Base-by-base conservation (phyloP, 2,797 vertebrate species). In the Podargus strigoides region DNA sequence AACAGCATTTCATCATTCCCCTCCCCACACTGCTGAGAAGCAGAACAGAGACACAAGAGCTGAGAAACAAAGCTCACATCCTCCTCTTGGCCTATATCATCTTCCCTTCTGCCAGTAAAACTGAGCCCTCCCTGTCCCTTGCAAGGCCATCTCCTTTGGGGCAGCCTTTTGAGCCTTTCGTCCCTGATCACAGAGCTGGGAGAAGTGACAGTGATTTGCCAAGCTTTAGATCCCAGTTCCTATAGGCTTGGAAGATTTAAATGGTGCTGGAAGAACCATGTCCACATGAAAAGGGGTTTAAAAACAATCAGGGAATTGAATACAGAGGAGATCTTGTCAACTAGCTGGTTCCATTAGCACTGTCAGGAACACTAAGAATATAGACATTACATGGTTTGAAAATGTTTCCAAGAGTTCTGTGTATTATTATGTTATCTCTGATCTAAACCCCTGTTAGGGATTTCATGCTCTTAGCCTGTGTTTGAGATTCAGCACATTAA, bases 401-500 rank as follows among this genome's bases (percentile, higher is more conserved):
- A 97, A 77, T 58, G 86, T 93, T 96, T 97, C 95, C 87, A 90
- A 97, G 96, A 95, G 97, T 94, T 96, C 96, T 96, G 96, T 96
- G 93, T 97, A 82, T 87, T 94, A 96, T 97, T 97, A 97, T 20
- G 78, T 42, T 97, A 97, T 97, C 95, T 95, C 90, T 94, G 81
- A 97, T 97, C 96, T 97, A 96, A 96, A 96, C 89, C 95, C 85
- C 97, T 96, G 96, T 96, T 96, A 96, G 69, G 94, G 96, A 96
- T 97, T 97, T 97, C 96, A 97, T 96, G 96, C 95, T 97, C 91
- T 96, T 94, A 97, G 96, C 79, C 84, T 55, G 80, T 96, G 93
- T 95, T 96, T 96, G 95, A 96, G 96, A 97, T 97, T 95, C 95
- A 96, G 97, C 94, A 92, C 93, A 93, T 96, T 96, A 96, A 97